Conservation (phyloP, 2,888 invertebrate species). For the Drosophila nigricruria region DNA sequence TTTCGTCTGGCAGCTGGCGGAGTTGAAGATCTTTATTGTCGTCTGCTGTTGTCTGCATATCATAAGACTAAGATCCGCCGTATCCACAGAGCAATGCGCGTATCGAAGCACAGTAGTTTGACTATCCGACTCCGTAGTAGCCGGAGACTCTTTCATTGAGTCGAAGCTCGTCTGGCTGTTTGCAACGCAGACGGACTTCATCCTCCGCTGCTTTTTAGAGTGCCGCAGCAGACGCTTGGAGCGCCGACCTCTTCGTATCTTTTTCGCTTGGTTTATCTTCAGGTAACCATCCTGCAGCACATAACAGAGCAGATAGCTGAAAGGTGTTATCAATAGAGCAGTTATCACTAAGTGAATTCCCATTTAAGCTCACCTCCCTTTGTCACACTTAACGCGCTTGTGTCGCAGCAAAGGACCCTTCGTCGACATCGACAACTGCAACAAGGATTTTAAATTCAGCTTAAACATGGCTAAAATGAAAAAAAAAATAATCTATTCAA, state of each 20-base stretch:
- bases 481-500: slow-evolving; percentile 25
- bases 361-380: slow-evolving; percentile 37
- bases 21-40: too few species aligned
- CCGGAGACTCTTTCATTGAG: neutral
- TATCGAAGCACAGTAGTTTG: neutral
- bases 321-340: neutral
- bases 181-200: neutral
- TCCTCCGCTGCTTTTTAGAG: neutral
- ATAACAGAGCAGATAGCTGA: slow-evolving; percentile 50
- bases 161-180: neutral
- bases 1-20: slow-evolving; percentile 32
- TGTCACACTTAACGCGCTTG: slow-evolving; percentile 40
- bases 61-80: slow-evolving; percentile 26
- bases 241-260: neutral
- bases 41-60: slow-evolving; percentile 51
- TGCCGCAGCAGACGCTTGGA: neutral
- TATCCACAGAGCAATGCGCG: slow-evolving; percentile 31
- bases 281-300: slow-evolving; percentile 31
- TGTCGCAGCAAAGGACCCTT: slow-evolving; percentile 5
- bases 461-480: slow-evolving; percentile 26
- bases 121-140: neutral
- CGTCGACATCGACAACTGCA: slow-evolving; percentile 27
- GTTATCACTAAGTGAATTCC: neutral
- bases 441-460: slow-evolving; percentile 46
- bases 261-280: slow-evolving; percentile 24